Evolutionary conservation across 2,797 vertebrate genomes (phyloP).

Genomic region (Lagorchestes hirsutus): DNA sequence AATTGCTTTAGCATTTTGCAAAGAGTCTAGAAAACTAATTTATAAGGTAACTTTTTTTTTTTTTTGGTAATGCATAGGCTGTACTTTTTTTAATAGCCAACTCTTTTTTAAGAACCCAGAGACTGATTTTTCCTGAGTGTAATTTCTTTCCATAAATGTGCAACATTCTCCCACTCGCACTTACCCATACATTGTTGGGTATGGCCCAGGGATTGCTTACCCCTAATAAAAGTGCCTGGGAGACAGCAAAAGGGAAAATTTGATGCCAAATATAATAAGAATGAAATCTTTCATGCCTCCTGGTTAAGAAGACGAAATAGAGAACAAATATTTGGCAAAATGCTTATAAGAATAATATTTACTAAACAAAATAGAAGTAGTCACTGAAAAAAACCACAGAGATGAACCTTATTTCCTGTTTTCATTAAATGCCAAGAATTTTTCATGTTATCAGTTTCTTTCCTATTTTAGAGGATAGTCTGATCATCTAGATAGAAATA

Average conservation of each 20-base stretch:
- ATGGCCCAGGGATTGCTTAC: background rate
- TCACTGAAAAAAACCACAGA: background rate
- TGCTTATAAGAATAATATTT: background rate
- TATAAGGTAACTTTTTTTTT: conserved; percentile 56
- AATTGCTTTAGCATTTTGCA: conserved; percentile 66
- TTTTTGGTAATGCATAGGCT: conserved; percentile 10
- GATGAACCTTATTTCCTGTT: background rate
- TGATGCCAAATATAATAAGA: conserved; percentile 32
- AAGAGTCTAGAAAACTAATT: conserved; percentile 57
- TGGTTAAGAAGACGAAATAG: conserved; percentile 23
- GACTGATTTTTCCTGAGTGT: background rate
- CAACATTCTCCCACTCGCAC: background rate
- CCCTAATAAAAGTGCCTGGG: background rate
- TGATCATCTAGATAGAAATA: background rate
- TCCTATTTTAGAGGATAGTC: background rate
- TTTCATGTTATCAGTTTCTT: background rate
- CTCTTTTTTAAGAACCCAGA: background rate
- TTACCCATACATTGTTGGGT: background rate
- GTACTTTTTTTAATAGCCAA: conserved; percentile 2
- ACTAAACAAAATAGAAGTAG: conserved; percentile 5
- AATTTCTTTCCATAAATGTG: conserved; percentile 20
- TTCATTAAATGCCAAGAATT: background rate
- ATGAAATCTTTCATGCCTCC: conserved; percentile 32
- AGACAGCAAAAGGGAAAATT: conserved; percentile 30
- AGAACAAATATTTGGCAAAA: background rate